Base-by-base conservation (phyloP, 2,888 invertebrate species). In the Escarpia spicata region DNA sequence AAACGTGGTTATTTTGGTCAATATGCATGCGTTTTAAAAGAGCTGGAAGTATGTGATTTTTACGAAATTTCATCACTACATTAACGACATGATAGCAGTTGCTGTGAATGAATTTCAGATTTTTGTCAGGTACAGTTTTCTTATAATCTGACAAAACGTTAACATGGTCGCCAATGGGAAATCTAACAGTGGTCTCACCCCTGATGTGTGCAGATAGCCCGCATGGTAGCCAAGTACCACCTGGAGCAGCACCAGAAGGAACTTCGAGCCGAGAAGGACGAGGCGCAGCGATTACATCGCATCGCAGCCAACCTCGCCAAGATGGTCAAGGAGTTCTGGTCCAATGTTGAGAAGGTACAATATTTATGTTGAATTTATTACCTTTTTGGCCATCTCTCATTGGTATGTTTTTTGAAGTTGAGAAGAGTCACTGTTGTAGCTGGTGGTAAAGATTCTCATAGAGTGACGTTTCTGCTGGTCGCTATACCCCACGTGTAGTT, bases 251-350 rank as follows among this genome's bases (percentile, higher is more conserved):
- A 99, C 92, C 97, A 98, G 94, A 98, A 98, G 91, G 98, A 98
- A 15, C 98, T 98, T 95, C 98, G 98, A 95, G 99, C 98, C 0
- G 98, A 99, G 95, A 98, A 98, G 96, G 98, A 99, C 15, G 98
- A 99, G 95, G 98, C 98, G 96, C 97, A 98, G 94, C 98, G 98
- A 95, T 96, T 99, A 92, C 98, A 98, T 95, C 97, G 98, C 95
- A 98, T 99, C 60, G 99, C 99, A 4, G 97, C 98, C 0, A 98
- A 98, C 95, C 98, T 99, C 94, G 98, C 99, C 0, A 99, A 98
- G 96, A 99, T 99, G 97, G 98, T 99, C 4, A 98, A 98, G 96
- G 98, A 98, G 92, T 99, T 99, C 96, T 99, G 99, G 99, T 97
- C 97, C 4, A 99, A 99, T 96, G 99, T 99, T 15, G 99, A 99